Base-by-base conservation (phyloP, 2,113 vertebrate genomes). In the Ursus arctos region DNA sequence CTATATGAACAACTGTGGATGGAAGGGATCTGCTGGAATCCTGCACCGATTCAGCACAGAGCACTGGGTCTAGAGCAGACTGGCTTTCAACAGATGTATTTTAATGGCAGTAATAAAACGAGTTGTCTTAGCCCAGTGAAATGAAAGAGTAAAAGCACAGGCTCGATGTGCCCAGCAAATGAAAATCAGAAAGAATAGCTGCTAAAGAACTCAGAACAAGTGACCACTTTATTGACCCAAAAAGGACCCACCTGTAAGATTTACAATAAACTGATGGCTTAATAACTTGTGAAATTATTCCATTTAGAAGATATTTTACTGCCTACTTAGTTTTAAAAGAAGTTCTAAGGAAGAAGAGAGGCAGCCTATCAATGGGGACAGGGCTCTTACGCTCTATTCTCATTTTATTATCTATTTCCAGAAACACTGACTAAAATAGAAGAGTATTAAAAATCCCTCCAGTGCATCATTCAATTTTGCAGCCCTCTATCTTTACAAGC, bases 351-450 rank as follows among this genome's bases (percentile, higher is more conserved):
- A 92, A 94, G 63, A 77, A 33, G 55, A 65, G 16, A 96, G 63
- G 49, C 12, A 87, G 24, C 55, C 14, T 76, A 91, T 61, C 88
- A 72, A 89, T 18, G 43, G 1, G 61, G 59, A 11, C 28, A 91
- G 47, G 40, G 31, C 15, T 76, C 33, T 88, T 91, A 92, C 19
- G 10, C 33, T 49, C 47, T 31, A 83, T 91, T 57, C 18, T 87
- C 76, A 96, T 51, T 96, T 92, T 83, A 82, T 31, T 94, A 88
- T 28, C 59, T 61, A 83, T 61, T 97, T 84, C 63, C 40, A 94
- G 40, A 71, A 91, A 92, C 9, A 76, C 4, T 49, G 31, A 92
- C 28, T 40, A 53, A 92, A 92, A 77, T 1, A 61, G 36, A 74
- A 14, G 26, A 85, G 28, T 77, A 94, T 40, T 6, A 94, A 89